Percentiles rank a stretch among this genome's conserved stretches.
Conservation (phyloP, 2,888 invertebrate genomes). For the Chesias legatella region DNA sequence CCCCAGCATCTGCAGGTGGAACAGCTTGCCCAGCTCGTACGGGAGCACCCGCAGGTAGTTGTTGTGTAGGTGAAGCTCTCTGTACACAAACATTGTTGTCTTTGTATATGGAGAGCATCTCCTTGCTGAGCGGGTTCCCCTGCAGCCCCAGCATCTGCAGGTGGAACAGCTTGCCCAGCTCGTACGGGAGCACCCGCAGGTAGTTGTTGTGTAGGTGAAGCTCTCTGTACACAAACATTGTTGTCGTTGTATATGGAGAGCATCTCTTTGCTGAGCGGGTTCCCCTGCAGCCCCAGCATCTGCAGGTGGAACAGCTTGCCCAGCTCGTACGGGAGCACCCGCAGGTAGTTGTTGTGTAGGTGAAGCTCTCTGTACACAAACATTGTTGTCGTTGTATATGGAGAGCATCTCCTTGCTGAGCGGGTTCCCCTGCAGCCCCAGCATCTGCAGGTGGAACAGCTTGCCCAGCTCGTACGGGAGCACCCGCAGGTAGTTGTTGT, state of each 20-base stretch:
- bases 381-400: conserved; percentile 95
- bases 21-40: conserved; percentile 97
- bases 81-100: conserved; percentile 94
- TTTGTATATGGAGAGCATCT: conserved; percentile 94
- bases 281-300: conserved; percentile 94
- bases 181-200: conserved; percentile 95
- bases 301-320: conserved; percentile 98
- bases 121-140: conserved; percentile 96
- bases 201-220: conserved; percentile 96
- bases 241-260: conserved; percentile 94
- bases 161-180: conserved; percentile 98
- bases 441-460: conserved; percentile 95
- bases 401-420: conserved; percentile 94
- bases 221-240: conserved; percentile 95
- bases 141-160: conserved; percentile 94
- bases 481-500: conserved; percentile 95
- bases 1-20: conserved; percentile 96
- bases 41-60: conserved; percentile 96
- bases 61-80: conserved; percentile 96
- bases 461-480: conserved; percentile 98
- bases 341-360: conserved; percentile 95
- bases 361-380: conserved; percentile 95
- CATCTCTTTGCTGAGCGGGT: conserved; percentile 96
- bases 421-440: conserved; percentile 97
- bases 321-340: conserved; percentile 96